Percentiles rank a stretch among this genome's conserved stretches.
Conservation (phyloP, 2,113 vertebrate genomes). For the Sceloporus undulatus region DNA sequence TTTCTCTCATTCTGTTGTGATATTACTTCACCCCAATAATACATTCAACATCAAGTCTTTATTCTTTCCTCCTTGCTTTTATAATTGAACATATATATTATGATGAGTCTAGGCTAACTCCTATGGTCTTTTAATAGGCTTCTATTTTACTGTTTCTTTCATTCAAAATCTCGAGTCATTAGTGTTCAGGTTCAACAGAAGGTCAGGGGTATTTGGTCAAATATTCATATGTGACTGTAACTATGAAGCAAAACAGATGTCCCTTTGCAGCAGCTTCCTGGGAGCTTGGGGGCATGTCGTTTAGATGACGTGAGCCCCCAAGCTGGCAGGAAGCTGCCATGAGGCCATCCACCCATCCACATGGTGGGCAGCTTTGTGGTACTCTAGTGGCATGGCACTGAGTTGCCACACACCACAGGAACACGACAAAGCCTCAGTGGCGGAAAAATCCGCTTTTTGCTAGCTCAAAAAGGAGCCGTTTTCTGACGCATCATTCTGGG, state of each 20-base stretch:
- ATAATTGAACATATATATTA: not conserved
- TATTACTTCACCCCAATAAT: constrained; percentile 30
- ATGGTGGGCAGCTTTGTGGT: too few relatives aligned
- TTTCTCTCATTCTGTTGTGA: not conserved
- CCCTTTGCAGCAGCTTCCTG: too few relatives aligned
- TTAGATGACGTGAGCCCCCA: too few relatives aligned
- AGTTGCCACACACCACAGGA: too few relatives aligned
- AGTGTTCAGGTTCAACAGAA: not conserved
- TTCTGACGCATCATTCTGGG: too few relatives aligned
- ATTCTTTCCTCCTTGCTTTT: not conserved
- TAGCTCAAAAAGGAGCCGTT: too few relatives aligned
- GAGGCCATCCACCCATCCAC: too few relatives aligned
- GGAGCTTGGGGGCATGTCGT: too few relatives aligned
- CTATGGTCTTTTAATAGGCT: not conserved
- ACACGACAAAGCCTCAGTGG: too few relatives aligned
- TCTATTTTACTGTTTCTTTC: not conserved
- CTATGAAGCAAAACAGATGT: not conserved
- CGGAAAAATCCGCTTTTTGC: too few relatives aligned
- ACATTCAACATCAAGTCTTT: not conserved
- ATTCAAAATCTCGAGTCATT: not conserved
- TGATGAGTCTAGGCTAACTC: not conserved
- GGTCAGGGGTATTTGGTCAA: not conserved
- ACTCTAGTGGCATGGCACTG: too few relatives aligned
- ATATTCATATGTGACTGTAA: not conserved
- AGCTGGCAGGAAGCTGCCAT: too few relatives aligned